Evolutionary conservation across 1,140 invertebrate genomes (phyloP), one percentile per base, ranked within the genome.

Genomic region (Drosophila arizonae): DNA sequence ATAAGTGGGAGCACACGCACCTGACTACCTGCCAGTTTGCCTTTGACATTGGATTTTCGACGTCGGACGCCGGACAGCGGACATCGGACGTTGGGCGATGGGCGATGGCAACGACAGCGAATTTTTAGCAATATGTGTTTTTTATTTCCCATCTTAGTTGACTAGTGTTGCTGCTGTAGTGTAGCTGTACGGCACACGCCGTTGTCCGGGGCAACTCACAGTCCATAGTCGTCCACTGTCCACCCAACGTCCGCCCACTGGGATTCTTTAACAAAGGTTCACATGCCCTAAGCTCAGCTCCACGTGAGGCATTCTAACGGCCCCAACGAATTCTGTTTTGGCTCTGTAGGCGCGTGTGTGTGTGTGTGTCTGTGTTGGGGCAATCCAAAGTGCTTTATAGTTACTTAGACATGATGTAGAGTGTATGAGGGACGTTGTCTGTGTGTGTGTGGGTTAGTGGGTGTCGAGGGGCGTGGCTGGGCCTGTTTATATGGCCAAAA

Each of bases 101-200:
- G 33, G 6, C 33, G 9, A 36, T 36, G 33, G 33, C 33, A 36
- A 36, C 48, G 50, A 9, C 50, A 51, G 24, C 78, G 79, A 82
- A 79, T 88, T 86, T 82, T 88, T 71, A 79, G 79, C 82, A 88
- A 87, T 79, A 88, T 82, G 82, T 76, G 82, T 87, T 86, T 85
- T 84, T 85, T 84, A 79, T 79, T 79, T n/a, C 50, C 46, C 15
- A 39, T 66, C 36, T 26, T 45, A 43, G 69, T n/a, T 72, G n/a
- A 46, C 48, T 69, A 45, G 41, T 33, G 36, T 11, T 39, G 58
- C 51, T 54, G n/a, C n/a, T n/a, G n/a, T n/a, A n/a, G n/a, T n/a
- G 69, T 45, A 6, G 43, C 33, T 36, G 33, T 36, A n/a, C 21
- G 21, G 33, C 60, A 36, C 51, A 30, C 39, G 15, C 4, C 36